These are phyloP conservation scores for Agapostemon virescens DNA, from an alignment of 2,888 invertebrate genomes.

Conservation along the genomic window DNA sequence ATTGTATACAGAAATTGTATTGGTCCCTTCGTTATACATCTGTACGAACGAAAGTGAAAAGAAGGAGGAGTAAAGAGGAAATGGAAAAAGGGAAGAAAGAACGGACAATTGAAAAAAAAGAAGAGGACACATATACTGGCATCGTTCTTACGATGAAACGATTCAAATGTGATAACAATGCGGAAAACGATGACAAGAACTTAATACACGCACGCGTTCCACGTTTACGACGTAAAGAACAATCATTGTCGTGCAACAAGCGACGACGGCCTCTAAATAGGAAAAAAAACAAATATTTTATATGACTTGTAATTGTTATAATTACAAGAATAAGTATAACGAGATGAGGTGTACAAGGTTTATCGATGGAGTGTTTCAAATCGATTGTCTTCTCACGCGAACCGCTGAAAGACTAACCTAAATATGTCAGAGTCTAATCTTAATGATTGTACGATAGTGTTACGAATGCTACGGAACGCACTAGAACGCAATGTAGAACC, in stretches of 20 bases:
- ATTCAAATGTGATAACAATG: conserved; percentile 1
- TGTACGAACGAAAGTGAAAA: not conserved
- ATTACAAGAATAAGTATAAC: not conserved
- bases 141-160: not conserved
- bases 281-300: conserved; percentile 22
- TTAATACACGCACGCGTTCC: not conserved
- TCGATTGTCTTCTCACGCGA: not conserved
- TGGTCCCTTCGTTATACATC: not conserved
- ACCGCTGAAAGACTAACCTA: not conserved
- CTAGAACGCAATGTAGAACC: not conserved
- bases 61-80: not conserved
- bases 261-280: conserved; percentile 8
- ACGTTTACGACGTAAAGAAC: not conserved
- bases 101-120: not conserved
- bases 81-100: not conserved
- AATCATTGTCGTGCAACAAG: not conserved
- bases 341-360: not conserved
- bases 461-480: not conserved
- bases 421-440: not conserved
- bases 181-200: not conserved
- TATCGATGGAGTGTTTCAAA: not conserved
- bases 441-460: not conserved
- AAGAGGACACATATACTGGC: not conserved
- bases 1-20: too few species aligned
- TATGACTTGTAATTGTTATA: conserved; percentile 13